These are phyloP conservation scores for Mythimna loreyi DNA, from an alignment of 2,888 invertebrate species.

Conservation along the genomic window DNA sequence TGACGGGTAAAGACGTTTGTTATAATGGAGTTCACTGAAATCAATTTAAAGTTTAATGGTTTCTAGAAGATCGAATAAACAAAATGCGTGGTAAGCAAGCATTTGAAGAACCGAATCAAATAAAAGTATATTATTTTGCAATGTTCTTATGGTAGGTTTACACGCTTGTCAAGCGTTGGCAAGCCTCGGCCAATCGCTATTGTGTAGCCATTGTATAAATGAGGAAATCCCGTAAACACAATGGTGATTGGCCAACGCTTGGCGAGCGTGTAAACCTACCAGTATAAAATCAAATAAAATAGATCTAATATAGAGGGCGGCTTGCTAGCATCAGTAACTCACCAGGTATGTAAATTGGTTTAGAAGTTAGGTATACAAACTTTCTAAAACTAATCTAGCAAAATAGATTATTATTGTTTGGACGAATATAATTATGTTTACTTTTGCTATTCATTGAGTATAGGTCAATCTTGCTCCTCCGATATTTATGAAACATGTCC, in stretches of 20 bases:
- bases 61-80: neutral
- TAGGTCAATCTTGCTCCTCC: neutral
- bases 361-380: neutral
- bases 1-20: neutral
- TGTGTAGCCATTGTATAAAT: too few species aligned
- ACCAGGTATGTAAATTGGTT: slow-evolving; percentile 4
- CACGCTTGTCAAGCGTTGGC: too few species aligned
- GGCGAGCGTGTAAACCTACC: too few species aligned
- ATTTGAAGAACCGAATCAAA: neutral
- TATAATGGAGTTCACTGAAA: neutral
- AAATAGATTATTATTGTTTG: slow-evolving; percentile 6
- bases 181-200: too few species aligned
- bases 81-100: neutral
- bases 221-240: too few species aligned
- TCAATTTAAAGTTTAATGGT: neutral
- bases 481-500: neutral
- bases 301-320: neutral
- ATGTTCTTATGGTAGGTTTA: too few species aligned
- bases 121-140: neutral
- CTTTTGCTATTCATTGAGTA: neutral
- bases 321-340: slow-evolving; percentile 15
- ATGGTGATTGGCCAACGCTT: too few species aligned
- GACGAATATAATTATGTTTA: neutral
- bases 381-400: neutral
- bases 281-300: slow-evolving; percentile 16